Evolutionary conservation across 2,797 vertebrate species (phyloP).

Genomic region (Alfaro cultratus): DNA sequence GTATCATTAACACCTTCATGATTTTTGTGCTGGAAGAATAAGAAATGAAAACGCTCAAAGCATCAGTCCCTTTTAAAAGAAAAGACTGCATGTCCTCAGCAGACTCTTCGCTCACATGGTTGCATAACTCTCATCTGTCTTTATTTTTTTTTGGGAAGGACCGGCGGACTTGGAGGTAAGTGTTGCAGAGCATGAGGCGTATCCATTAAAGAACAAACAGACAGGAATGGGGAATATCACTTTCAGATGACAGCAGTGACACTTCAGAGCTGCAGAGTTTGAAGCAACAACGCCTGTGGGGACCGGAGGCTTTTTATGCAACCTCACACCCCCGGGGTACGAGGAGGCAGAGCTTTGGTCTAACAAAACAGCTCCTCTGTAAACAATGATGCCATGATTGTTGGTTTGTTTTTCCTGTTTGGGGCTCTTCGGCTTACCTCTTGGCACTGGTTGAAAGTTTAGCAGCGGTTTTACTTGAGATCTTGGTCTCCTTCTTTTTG

Average conservation of each 20-base stretch:
- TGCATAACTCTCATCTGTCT: constrained; percentile 62
- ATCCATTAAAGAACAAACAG: constrained; percentile 33
- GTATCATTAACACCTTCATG: not conserved
- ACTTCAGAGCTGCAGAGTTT: constrained; percentile 36
- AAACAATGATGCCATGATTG: constrained; percentile 17
- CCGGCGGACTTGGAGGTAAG: constrained; percentile 28
- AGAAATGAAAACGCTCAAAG: constrained; percentile 35
- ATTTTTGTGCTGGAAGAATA: not conserved
- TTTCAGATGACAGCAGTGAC: constrained; percentile 39
- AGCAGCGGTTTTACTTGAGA: constrained; percentile 98
- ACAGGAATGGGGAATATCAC: constrained; percentile 29
- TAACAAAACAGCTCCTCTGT: constrained; percentile 57
- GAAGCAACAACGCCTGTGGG: constrained; percentile 54
- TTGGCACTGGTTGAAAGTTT: constrained; percentile 99
- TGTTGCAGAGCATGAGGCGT: constrained; percentile 15
- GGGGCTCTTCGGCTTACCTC: constrained; percentile 81
- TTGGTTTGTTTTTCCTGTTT: not conserved
- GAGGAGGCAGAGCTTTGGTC: constrained; percentile 35
- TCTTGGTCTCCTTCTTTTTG: constrained; percentile 99
- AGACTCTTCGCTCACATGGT: constrained; percentile 52
- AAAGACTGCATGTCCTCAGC: constrained; percentile 39
- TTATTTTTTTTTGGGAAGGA: constrained; percentile 21
- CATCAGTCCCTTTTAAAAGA: constrained; percentile 50
- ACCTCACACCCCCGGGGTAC: constrained; percentile 44
- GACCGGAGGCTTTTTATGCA: constrained; percentile 52